Conservation (phyloP, 2,888 invertebrate species). For the Thalpophila matura region DNA sequence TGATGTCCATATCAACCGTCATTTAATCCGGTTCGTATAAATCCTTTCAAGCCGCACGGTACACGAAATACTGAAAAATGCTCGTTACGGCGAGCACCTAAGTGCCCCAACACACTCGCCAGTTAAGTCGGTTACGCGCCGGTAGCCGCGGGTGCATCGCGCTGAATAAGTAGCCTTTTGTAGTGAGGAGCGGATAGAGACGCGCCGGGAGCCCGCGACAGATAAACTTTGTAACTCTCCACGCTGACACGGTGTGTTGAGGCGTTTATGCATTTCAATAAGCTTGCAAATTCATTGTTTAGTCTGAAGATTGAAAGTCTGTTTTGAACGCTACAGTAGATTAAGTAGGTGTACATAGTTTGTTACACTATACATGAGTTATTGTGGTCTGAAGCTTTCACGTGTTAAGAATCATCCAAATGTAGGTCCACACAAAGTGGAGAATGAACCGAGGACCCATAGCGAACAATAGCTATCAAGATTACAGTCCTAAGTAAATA, state of each 20-base stretch:
- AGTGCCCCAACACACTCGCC: conserved; percentile 13
- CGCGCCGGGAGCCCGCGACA: conserved; percentile 2
- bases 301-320: background rate
- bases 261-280: conserved; percentile 5
- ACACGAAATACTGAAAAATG: conserved; percentile 11
- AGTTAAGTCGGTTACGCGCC: background rate
- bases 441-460: no score
- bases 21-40: conserved; percentile 8
- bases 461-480: background rate
- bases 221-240: conserved; percentile 24
- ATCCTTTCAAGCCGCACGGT: conserved; percentile 6
- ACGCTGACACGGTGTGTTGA: conserved; percentile 3
- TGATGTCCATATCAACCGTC: background rate
- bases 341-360: no score
- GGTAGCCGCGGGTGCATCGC: background rate
- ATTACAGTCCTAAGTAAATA: background rate
- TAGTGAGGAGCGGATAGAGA: conserved; percentile 18
- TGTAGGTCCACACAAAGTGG: no score
- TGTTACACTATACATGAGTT: no score
- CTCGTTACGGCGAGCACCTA: conserved; percentile 6
- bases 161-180: conserved; percentile 44
- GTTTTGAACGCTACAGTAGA: no score
- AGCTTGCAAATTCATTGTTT: background rate
- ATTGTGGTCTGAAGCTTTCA: no score
- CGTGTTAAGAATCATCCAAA: no score